Percentiles rank a stretch among this genome's conserved stretches.
Evolutionary conservation across 2,113 vertebrate species (phyloP).

Genomic region (Odontophorus gujanensis): DNA sequence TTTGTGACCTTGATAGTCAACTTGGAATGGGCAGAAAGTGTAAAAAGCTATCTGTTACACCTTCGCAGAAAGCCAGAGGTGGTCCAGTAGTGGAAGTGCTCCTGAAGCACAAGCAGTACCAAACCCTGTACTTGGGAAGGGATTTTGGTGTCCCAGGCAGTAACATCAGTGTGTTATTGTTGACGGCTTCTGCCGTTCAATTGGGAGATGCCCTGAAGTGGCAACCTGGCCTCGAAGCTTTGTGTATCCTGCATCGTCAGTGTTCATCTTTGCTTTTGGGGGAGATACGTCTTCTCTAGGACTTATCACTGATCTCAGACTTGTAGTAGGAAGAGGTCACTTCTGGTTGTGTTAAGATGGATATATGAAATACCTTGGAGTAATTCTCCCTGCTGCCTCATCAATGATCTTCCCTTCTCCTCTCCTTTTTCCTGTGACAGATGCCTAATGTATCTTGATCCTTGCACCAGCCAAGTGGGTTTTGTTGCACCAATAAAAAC

Average conservation of each 20-base stretch:
- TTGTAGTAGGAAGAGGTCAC: neutral
- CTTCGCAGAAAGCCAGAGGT: neutral
- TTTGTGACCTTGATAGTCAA: neutral
- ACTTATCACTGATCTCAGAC: neutral
- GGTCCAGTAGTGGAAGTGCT: neutral
- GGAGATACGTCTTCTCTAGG: neutral
- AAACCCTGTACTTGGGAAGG: neutral
- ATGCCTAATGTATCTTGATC: neutral
- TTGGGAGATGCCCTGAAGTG: neutral
- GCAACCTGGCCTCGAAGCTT: neutral
- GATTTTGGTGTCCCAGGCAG: neutral
- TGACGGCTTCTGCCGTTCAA: neutral
- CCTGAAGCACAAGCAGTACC: neutral
- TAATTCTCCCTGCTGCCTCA: neutral
- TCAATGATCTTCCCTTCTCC: neutral
- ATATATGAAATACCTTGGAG: neutral
- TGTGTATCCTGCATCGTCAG: neutral
- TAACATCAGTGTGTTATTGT: neutral
- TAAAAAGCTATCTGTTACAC: neutral
- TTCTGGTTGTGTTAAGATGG: neutral
- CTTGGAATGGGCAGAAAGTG: neutral
- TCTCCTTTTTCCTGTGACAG: neutral
- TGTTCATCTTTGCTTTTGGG: neutral
- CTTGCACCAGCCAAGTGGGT: neutral
- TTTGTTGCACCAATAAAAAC: neutral